phyloP scores from a whole-genome alignment of 2,797 vertebrate species.

The Pseudochaenichthys georgianus region DNA sequence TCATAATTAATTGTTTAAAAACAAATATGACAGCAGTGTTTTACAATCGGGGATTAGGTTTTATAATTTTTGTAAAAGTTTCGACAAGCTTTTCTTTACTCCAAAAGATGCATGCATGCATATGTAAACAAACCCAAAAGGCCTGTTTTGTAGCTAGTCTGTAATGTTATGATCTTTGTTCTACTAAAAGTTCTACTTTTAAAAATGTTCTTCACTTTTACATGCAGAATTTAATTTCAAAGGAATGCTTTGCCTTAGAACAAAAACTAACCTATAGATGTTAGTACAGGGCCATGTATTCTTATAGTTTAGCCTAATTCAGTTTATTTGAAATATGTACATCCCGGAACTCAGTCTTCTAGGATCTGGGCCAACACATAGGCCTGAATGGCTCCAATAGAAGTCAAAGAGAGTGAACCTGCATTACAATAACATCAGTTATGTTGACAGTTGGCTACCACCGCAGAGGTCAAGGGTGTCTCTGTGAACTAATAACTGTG shows the following conservation, averaged over 20 bases:
- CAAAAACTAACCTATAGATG: background rate
- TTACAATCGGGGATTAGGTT: background rate
- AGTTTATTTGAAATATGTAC: constrained; percentile 41
- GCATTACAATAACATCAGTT: constrained; percentile 78
- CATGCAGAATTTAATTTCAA: background rate
- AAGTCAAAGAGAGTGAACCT: constrained; percentile 72
- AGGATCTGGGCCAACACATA: constrained; percentile 38
- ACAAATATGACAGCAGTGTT: background rate
- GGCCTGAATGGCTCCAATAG: constrained; percentile 53
- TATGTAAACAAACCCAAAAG: background rate
- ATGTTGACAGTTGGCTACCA: constrained; percentile 82
- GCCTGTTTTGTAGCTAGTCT: background rate
- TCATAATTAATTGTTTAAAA: background rate
- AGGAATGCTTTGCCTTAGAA: too few relatives aligned
- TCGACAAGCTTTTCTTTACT: background rate
- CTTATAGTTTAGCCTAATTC: background rate
- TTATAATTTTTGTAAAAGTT: background rate
- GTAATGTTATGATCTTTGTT: background rate
- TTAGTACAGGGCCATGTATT: background rate
- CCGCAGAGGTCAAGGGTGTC: constrained; percentile 81
- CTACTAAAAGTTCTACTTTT: background rate
- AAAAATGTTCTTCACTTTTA: background rate
- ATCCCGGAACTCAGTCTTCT: constrained; percentile 15
- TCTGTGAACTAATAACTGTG: constrained; percentile 84
- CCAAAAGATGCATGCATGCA: background rate